A percentile compares a stretch with the other conserved stretches of the same genome.
These are phyloP conservation scores for Leptocoma aspasia DNA, from an alignment of 2,113 vertebrate genomes.

Conservation along the genomic window DNA sequence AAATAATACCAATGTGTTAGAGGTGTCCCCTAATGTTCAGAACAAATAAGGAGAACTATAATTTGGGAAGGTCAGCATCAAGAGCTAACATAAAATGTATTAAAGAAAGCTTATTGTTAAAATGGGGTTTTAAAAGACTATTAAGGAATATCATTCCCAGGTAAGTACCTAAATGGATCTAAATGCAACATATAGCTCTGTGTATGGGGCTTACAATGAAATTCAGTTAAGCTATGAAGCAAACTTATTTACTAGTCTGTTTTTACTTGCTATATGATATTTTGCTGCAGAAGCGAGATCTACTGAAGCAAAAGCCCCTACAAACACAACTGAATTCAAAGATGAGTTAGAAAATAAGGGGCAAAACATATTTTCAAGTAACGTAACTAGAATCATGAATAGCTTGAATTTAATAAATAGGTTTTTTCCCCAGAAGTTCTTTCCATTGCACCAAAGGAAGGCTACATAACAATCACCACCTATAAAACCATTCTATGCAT, in stretches of 20 bases:
- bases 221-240: neutral
- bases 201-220: neutral
- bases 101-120: neutral
- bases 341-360: neutral
- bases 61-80: neutral
- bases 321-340: neutral
- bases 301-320: neutral
- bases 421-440: neutral
- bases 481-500: neutral
- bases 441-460: neutral
- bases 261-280: neutral
- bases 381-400: neutral
- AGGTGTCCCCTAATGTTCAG: neutral
- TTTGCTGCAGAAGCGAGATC: neutral
- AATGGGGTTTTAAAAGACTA: neutral
- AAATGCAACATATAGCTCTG: neutral
- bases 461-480: neutral
- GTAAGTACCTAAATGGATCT: neutral
- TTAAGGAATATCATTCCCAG: neutral
- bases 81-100: neutral
- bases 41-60: neutral
- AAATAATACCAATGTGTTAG: neutral
- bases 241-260: neutral
- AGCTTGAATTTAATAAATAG: neutral
- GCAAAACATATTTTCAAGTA: neutral